Base-by-base conservation (phyloP, 2,113 vertebrate species). In the Lethenteron camtschaticum region DNA sequence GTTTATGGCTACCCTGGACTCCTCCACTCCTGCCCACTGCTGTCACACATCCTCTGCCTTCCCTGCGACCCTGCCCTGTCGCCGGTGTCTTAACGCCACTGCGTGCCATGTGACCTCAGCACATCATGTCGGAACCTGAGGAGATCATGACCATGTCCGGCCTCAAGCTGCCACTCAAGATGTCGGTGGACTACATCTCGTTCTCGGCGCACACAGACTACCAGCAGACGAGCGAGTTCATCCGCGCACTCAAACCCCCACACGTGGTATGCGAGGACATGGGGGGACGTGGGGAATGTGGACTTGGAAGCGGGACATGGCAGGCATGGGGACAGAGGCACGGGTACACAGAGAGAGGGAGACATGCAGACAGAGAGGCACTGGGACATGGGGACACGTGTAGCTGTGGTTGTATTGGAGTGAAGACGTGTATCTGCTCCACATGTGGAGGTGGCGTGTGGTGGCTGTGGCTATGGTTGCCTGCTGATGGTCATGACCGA, bases 131-230 rank as follows among this genome's bases (percentile, higher is more conserved):
- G 11, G 94, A 99, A 73, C 94, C 94, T 0, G 94, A 99, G 78
- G 94, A 99, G 80, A 95, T 99, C 77, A 87, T 88, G 68, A 96
- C 94, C 70, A 96, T 99, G 94, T 95, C 92, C 2, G 92, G 94
- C 20, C 94, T 96, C 78, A 99, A 99, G 74, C 81, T 99, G 12
- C 92, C 86, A n/a, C 78, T 97, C 78, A 97, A 97, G 80, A 99
- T 99, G 94, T 99, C 94, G 1, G 92, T 96, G 76, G 94, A 99
- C 80, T 99, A 99, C 81, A 99, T 96, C 78, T 97, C 89, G 76
- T 99, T 96, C 81, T 96, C 94, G 3, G 94, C 94, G 73, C 94
- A 99, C 77, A 96, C 94, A 2, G 90, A 99, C 79, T 99, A 99
- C 79, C 92, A 96, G 77, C 94, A 99, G 79, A 96, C 94, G 58